Conservation (phyloP, 2,797 vertebrate genomes). For the Bovichtus diacanthus region DNA sequence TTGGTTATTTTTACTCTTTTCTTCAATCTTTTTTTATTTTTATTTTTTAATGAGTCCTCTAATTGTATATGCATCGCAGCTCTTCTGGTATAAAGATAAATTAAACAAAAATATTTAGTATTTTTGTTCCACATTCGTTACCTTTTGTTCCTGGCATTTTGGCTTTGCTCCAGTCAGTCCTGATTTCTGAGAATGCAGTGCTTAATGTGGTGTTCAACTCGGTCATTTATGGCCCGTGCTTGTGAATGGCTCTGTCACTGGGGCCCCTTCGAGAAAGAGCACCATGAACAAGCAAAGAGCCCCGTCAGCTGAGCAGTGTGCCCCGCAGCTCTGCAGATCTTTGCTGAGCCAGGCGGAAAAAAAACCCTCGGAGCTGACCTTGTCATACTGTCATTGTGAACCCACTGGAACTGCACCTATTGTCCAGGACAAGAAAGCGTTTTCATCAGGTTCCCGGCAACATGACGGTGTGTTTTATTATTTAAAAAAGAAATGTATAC, state of each 20-base stretch:
- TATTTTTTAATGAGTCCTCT: not conserved
- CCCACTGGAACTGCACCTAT: conserved; percentile 74
- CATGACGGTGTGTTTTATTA: conserved; percentile 5
- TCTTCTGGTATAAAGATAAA: not conserved
- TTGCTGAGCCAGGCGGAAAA: conserved; percentile 87
- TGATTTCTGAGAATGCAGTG: conserved; percentile 79
- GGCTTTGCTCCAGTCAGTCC: conserved; percentile 75
- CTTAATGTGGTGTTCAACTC: conserved; percentile 66
- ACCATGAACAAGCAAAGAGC: conserved; percentile 85
- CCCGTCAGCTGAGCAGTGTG: conserved; percentile 82
- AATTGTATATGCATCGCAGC: not conserved
- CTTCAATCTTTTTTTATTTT: too few species aligned
- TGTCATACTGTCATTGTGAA: conserved; percentile 81
- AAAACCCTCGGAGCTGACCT: conserved; percentile 69
- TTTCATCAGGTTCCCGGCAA: conserved; percentile 54
- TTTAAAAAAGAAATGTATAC: not conserved
- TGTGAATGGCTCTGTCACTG: conserved; percentile 77
- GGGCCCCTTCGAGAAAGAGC: conserved; percentile 86
- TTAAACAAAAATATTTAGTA: not conserved
- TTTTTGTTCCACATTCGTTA: conserved; percentile 46
- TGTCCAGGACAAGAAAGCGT: conserved; percentile 70
- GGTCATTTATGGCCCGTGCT: conserved; percentile 84
- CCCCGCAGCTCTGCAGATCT: conserved; percentile 65
- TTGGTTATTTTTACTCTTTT: not conserved
- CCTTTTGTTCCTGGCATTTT: conserved; percentile 89